Base-by-base conservation (phyloP, 2,797 vertebrate species). In the Ammospiza maritima region DNA sequence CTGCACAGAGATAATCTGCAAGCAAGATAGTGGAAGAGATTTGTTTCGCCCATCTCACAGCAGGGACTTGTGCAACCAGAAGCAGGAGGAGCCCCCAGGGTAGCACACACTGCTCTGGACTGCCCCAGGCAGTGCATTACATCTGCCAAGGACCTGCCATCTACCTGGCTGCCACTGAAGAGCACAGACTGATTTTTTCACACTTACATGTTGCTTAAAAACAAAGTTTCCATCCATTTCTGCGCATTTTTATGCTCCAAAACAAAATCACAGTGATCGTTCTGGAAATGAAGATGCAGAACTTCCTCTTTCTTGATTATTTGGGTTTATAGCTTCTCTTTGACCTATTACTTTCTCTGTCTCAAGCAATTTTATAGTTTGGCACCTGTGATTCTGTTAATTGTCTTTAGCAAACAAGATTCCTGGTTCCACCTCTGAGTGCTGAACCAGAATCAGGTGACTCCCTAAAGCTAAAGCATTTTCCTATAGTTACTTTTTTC, bases 101-200 rank as follows among this genome's bases (percentile, higher is more conserved):
- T 11, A 75, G 27, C 2, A 1, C 32, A 80, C 50, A 14, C 4
- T 0, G 0, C 32, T 65, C 61, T 7, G 4, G 38, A 42, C 29
- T 42, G 60, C 40, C 60, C 26, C 11, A 20, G 40, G 29, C 51
- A 36, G 4, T 5, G 18, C 11, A 16, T 25, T 51, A 54, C 13
- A 77, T n/a, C 15, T 66, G 51, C 51, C 72, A n/a, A 75, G 75
- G 51, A 75, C 19, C 54, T 80, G 38, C 8, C 44, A 51, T 36
- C 47, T 70, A 45, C 51, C 19, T 58, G 61, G 27, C 32, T 80
- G n/a, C 12, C 40, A n/a, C 13, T 7, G 67, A 88, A 78, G 21
- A 70, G 60, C 50, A 65, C 22, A 62, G 30, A 44, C 44, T 8
- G 36, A 64, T 57, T 77, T 56, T 21, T 72, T 74, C 40, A n/a